Base-by-base conservation (phyloP, 2,113 vertebrate species). In the Scatophagus argus region DNA sequence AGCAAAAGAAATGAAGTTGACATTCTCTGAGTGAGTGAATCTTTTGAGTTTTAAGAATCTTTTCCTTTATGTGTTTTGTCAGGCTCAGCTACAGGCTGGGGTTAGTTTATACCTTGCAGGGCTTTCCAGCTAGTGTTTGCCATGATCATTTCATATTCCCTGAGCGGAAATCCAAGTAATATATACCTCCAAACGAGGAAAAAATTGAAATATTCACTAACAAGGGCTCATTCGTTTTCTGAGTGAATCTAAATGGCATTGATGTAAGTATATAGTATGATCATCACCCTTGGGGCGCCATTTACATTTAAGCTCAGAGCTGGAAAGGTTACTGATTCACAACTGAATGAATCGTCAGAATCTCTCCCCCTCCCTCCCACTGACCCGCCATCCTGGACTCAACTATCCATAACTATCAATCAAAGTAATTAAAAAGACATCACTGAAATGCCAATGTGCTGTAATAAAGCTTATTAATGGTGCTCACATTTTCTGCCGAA, bases 341-440 rank as follows among this genome's bases (percentile, higher is more conserved):
- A 81, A 65, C 59, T 74, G 80, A 72, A 74, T 34, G 74, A 72
- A 82, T 79, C 6, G 55, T 67, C 17, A 2, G 5, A 41, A 47
- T 36, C 16, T 5, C 46, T 13, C 39, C 23, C 44, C 47, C 54
- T 51, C 38, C 31, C 76, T 31, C 39, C 29, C 63, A 51, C 59
- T 60, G 76, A 82, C 77, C 74, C 34, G 6, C 71, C 44, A 29
- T 63, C 56, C 61, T 27, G 49, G 47, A 72, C 78, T 74, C 44
- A 65, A 87, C 74, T 69, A 84, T 83, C 68, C 88, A 61, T 86
- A 88, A 82, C 79, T 55, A 91, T 92, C 86, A 86, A 90, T 91
- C 89, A 84, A 83, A 77, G 79, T 91, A 89, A 92, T 92, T 92
- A 88, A 92, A 90, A 90, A 89, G 88, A 81, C 87, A 91, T 92